These are phyloP conservation scores for Xenentodon cancila DNA, from an alignment of 2,797 vertebrate genomes.

Conservation along the genomic window DNA sequence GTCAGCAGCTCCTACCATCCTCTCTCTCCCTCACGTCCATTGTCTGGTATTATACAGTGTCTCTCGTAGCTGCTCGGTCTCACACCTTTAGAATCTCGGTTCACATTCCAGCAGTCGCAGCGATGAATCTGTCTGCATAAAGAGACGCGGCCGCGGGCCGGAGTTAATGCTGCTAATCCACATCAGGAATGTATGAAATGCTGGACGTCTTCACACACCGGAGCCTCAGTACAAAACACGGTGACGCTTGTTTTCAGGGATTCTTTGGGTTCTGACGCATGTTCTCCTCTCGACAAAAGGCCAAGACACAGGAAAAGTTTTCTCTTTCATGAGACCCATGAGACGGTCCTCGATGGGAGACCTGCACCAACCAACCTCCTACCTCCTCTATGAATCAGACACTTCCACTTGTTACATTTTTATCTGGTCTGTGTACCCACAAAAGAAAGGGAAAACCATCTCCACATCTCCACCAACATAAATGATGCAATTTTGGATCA, in stretches of 20 bases:
- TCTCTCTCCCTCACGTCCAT: too few species aligned
- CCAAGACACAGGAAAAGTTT: too few species aligned
- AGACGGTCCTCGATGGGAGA: too few species aligned
- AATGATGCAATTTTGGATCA: too few species aligned
- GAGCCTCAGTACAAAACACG: conserved; percentile 41
- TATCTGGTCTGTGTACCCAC: too few species aligned
- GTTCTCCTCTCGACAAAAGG: neutral
- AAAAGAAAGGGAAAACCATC: too few species aligned
- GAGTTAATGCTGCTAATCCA: conserved; percentile 42
- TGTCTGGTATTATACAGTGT: conserved; percentile 61
- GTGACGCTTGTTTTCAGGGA: conserved; percentile 23
- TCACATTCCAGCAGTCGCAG: conserved; percentile 65
- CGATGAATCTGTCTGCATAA: conserved; percentile 56
- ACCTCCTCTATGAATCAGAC: too few species aligned
- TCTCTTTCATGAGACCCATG: too few species aligned
- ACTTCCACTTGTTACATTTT: too few species aligned
- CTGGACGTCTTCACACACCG: conserved; percentile 35
- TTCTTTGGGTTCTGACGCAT: conserved; percentile 23
- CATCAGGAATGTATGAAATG: conserved; percentile 58
- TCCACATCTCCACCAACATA: too few species aligned
- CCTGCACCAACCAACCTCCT: too few species aligned
- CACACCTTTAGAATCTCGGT: conserved; percentile 63
- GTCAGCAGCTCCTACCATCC: too few species aligned
- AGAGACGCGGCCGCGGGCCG: conserved; percentile 39
- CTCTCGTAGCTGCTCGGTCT: conserved; percentile 67